phyloP scores from a whole-genome alignment of 2,113 vertebrate species.

The Sporophila hypoxantha region DNA sequence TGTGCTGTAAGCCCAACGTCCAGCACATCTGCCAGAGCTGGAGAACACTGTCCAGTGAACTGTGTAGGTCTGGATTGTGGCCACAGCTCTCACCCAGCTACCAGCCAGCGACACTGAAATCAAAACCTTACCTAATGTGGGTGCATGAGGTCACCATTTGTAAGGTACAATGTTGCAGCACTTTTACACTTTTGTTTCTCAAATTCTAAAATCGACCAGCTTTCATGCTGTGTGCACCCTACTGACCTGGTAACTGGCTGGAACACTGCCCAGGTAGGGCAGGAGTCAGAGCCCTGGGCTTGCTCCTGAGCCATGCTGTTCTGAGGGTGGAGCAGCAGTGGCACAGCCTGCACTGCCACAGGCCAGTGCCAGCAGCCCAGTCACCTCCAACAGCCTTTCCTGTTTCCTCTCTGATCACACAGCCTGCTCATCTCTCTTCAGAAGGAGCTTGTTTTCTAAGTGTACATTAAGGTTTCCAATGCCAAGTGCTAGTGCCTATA shows the following conservation, averaged over 20 bases:
- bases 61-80: background rate
- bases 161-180: background rate
- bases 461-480: background rate
- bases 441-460: background rate
- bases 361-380: background rate
- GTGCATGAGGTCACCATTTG: background rate
- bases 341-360: background rate
- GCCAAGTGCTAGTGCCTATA: background rate
- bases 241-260: background rate
- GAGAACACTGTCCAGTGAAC: background rate
- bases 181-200: background rate
- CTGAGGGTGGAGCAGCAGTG: background rate
- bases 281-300: background rate
- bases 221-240: background rate
- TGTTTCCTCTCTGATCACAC: rapidly evolving
- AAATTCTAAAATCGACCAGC: background rate
- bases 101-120: background rate
- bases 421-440: background rate
- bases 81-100: background rate
- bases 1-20: background rate
- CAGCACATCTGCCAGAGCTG: background rate
- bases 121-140: rapidly evolving
- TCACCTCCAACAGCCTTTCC: rapidly evolving
- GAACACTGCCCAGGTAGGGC: rapidly evolving
- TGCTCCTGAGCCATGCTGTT: background rate